Evolutionary conservation across 2,113 vertebrate genomes (phyloP).

Genomic region (Neogale vison): DNA sequence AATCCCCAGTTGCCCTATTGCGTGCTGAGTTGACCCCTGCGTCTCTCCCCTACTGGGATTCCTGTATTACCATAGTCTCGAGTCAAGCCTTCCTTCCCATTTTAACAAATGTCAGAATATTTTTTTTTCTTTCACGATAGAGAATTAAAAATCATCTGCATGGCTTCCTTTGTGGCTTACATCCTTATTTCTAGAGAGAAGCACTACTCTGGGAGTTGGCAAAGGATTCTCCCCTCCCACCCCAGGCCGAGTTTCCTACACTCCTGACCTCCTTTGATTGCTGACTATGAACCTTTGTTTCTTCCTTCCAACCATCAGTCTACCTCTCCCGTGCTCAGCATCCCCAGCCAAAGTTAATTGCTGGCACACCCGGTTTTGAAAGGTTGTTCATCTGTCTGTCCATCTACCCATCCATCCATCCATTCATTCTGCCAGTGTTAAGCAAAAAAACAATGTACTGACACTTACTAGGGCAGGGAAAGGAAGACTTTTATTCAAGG

Average conservation of each 20-base stretch:
- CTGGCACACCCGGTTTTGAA: background rate
- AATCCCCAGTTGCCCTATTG: background rate
- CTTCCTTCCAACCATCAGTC: background rate
- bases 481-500: background rate
- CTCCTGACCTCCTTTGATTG: background rate
- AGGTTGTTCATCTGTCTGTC: background rate
- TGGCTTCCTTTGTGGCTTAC: background rate
- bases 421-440: background rate
- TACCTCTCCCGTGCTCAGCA: background rate
- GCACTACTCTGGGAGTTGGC: background rate
- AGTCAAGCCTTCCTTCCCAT: background rate
- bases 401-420: too few relatives aligned
- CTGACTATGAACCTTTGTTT: background rate
- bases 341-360: too few relatives aligned
- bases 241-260: background rate
- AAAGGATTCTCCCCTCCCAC: background rate
- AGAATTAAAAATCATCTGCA: background rate
- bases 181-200: background rate
- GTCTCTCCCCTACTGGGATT: background rate
- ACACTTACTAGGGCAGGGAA: background rate
- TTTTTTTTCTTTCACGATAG: background rate
- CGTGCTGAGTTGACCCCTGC: background rate
- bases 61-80: background rate
- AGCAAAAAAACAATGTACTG: background rate
- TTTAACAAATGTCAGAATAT: background rate